These are phyloP conservation scores for Hydriomena furcata DNA, from an alignment of 2,888 invertebrate genomes.

Conservation along the genomic window DNA sequence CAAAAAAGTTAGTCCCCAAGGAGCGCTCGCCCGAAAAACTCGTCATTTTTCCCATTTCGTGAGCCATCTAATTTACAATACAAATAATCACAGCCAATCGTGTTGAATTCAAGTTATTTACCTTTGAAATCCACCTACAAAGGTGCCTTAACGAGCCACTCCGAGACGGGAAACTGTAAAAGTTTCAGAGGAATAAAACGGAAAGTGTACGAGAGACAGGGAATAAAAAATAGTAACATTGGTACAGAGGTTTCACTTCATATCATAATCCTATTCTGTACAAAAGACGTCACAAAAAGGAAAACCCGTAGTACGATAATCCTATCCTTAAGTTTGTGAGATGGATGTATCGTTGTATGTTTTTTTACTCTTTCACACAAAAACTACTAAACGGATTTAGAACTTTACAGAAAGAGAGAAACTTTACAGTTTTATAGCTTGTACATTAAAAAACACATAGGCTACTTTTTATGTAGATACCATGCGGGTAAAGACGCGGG, in stretches of 20 bases:
- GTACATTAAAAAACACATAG: too few relatives aligned
- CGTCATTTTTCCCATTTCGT: constrained; percentile 35
- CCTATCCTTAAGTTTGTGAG: too few relatives aligned
- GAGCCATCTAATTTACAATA: constrained; percentile 59
- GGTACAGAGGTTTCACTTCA: constrained; percentile 1
- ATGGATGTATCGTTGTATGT: too few relatives aligned
- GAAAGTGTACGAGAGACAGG: constrained; percentile 44
- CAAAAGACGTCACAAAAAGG: too few relatives aligned
- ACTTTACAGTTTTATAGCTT: too few relatives aligned
- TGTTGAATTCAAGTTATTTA: constrained; percentile 58
- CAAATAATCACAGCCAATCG: constrained; percentile 63
- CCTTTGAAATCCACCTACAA: constrained; percentile 58
- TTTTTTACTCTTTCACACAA: too few relatives aligned
- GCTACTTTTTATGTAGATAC: too few relatives aligned
- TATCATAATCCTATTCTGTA: too few relatives aligned
- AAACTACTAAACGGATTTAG: too few relatives aligned
- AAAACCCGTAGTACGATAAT: too few relatives aligned
- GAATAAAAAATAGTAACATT: background rate
- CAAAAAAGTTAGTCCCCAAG: constrained; percentile 29
- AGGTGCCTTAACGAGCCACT: constrained; percentile 64
- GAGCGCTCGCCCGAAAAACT: constrained; percentile 24
- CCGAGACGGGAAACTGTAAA: constrained; percentile 53
- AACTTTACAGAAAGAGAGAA: too few relatives aligned
- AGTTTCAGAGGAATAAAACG: constrained; percentile 52
- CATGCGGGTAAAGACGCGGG: too few relatives aligned